A percentile compares a stretch with the other conserved stretches of the same genome.
These are phyloP conservation scores for Pheosia gnoma DNA, from an alignment of 2,888 invertebrate species.

Conservation along the genomic window DNA sequence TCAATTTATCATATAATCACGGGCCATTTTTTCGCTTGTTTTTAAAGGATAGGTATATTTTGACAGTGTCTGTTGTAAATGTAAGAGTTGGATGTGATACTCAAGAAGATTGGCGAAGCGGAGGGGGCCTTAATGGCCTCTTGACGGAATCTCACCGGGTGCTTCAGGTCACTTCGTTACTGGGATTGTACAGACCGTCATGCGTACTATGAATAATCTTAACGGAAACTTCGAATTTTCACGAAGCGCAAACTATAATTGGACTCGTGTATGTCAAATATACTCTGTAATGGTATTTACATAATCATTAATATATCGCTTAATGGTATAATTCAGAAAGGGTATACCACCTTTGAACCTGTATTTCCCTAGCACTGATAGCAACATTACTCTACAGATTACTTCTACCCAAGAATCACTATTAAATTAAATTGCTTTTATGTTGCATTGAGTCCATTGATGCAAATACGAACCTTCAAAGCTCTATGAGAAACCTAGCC, in stretches of 20 bases:
- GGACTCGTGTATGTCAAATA: constrained; percentile 21
- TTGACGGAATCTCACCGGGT: constrained; percentile 69
- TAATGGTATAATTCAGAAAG: too few species aligned
- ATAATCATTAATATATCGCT: too few species aligned
- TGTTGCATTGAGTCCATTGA: constrained; percentile 41
- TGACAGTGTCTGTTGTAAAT: constrained; percentile 58
- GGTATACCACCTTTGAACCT: too few species aligned
- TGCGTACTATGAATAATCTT: constrained; percentile 72
- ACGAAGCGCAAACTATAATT: constrained; percentile 47
- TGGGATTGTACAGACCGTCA: constrained; percentile 72
- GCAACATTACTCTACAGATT: background rate
- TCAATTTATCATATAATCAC: constrained; percentile 43
- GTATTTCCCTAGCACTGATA: too few species aligned
- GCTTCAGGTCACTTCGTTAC: constrained; percentile 82
- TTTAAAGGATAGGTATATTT: constrained; percentile 47
- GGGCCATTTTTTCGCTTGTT: constrained; percentile 32
- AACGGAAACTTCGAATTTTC: constrained; percentile 51
- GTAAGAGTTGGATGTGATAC: constrained; percentile 72
- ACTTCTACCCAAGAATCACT: background rate
- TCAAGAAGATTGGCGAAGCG: constrained; percentile 77
- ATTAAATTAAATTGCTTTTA: constrained; percentile 25
- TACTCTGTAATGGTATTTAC: too few species aligned
- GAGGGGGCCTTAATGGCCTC: constrained; percentile 81
- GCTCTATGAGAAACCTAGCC: constrained; percentile 31
- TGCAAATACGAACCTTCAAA: constrained; percentile 39